Evolutionary conservation across 2,797 vertebrate genomes (phyloP), one percentile per base, ranked within the genome.

Genomic region (Natrix natrix): DNA sequence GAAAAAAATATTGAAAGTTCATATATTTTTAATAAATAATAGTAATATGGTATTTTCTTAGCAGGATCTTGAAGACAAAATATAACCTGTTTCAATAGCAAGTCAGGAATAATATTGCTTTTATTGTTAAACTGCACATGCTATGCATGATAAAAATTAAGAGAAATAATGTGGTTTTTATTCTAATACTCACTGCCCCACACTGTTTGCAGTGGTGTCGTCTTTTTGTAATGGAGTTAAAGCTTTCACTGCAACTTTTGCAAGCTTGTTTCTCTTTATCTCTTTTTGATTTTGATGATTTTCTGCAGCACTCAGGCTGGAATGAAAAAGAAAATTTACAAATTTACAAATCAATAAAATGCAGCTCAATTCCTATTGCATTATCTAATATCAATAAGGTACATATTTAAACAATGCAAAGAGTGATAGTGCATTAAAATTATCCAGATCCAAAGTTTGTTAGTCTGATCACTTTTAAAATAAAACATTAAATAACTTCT

Each of bases 161-260:
- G 32, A 20, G 52, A 78, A 86, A 8, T 55, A 56, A 32, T 26
- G 43, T 2, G 20, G 1, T 89, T 88, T 8, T 52, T 6, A 37
- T 26, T 89, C 59, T 4, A 93, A 90, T 92, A 97, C 99, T 98
- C 96, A 99, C 99, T 94, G 97, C 98, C 95, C 98, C 98, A 5
- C 99, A 99, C 93, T 97, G 97, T 97, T 99, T 99, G 98, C 99
- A 99, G 96, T 98, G 99, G 96, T 99, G 99, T 94, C 98, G 98
- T 96, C 99, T 98, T 96, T 99, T 99, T 13, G 99, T 99, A 97
- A 99, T 98, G 56, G 98, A 99, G 93, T 99, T 98, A 96, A 99
- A 99, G 96, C 97, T 98, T 97, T 99, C 99, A 0, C 95, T 98
- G 94, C 99, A 99, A 96, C 98, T 98, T 97, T 99, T 99, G 96